Percentiles rank a stretch among this genome's conserved stretches.
Evolutionary conservation across 2,888 invertebrate species (phyloP).

Genomic region (Chymomyza caudatula): DNA sequence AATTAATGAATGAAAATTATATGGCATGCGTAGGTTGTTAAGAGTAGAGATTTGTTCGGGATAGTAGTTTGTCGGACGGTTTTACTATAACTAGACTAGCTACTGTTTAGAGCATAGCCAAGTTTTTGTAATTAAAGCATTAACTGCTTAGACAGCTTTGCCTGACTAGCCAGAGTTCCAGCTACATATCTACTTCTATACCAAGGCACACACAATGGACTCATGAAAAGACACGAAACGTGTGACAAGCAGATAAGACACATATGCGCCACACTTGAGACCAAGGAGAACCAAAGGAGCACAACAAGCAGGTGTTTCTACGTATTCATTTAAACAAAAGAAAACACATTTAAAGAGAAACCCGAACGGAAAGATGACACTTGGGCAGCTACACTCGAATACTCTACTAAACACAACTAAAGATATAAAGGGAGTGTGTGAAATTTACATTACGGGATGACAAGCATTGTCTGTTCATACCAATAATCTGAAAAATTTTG

Average conservation of each 20-base stretch:
- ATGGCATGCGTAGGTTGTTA: constrained; percentile 26
- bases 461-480: no score
- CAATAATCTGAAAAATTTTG: no score
- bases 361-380: constrained; percentile 14
- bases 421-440: no score
- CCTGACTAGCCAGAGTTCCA: constrained; percentile 1
- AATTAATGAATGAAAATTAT: constrained; percentile 59
- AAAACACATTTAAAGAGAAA: constrained; percentile 39
- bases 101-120: constrained; percentile 28
- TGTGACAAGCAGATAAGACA: constrained; percentile 51
- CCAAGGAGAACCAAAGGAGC: constrained; percentile 25
- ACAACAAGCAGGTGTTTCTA: constrained; percentile 64
- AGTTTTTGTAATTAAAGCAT: constrained; percentile 40
- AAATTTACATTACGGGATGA: no score
- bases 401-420: background rate
- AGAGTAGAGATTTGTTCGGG: background rate
- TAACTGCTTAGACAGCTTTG: constrained; percentile 46
- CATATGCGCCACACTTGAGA: constrained; percentile 49
- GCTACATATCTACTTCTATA: background rate
- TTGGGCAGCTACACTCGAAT: background rate
- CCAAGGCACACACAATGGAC: constrained; percentile 27
- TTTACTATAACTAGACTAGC: constrained; percentile 40
- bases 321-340: constrained; percentile 69
- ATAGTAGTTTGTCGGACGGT: constrained; percentile 46
- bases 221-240: constrained; percentile 1